phyloP scores from a whole-genome alignment of 2,888 invertebrate genomes.

The Lasioglossum marginatum region DNA sequence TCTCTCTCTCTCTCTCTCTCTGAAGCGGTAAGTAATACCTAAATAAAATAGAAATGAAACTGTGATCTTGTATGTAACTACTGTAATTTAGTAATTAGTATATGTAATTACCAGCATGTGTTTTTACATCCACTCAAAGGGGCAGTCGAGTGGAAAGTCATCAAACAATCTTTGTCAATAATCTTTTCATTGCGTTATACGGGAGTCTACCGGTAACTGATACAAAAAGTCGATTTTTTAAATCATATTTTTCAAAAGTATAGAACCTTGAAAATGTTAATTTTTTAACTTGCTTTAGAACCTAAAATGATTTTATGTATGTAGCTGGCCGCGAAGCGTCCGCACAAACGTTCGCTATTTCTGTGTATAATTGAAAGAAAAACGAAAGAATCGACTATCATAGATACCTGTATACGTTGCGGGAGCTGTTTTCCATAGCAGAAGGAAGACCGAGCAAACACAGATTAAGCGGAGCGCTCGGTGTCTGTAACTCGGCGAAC shows the following conservation, averaged over 20 bases:
- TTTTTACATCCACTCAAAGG: background rate
- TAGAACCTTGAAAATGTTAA: too few species aligned
- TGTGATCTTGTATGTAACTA: background rate
- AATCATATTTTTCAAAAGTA: too few species aligned
- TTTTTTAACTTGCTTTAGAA: too few species aligned
- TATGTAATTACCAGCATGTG: background rate
- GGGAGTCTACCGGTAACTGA: too few species aligned
- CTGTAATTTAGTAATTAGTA: background rate
- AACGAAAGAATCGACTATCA: background rate
- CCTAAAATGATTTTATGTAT: too few species aligned
- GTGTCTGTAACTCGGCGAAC: slow-evolving; percentile 16
- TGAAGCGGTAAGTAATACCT: background rate
- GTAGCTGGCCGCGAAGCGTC: background rate
- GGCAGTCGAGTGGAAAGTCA: too few species aligned
- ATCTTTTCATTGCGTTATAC: too few species aligned
- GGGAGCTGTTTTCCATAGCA: background rate
- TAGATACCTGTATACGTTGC: background rate
- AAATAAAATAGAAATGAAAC: background rate
- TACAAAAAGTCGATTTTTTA: too few species aligned
- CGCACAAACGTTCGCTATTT: background rate
- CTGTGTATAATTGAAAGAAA: background rate
- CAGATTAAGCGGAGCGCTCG: slow-evolving; percentile 13
- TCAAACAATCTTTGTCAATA: too few species aligned
- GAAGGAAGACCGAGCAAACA: background rate
- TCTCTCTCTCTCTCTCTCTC: background rate